These are phyloP conservation scores for Apistogramma diplotaenia DNA, from an alignment of 2,113 vertebrate species.

Conservation along the genomic window DNA sequence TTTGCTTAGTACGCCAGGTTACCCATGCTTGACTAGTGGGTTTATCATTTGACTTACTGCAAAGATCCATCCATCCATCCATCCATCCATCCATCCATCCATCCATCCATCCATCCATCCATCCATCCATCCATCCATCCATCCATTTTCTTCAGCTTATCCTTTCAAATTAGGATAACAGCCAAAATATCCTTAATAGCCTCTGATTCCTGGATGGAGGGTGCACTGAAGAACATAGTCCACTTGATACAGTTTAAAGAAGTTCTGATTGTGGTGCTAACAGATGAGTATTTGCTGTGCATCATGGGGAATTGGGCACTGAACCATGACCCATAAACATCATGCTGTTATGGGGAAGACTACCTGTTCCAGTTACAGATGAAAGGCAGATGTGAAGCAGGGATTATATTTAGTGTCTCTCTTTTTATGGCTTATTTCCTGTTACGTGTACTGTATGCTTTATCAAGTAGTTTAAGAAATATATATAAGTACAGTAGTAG, in stretches of 20 bases:
- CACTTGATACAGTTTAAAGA: not conserved
- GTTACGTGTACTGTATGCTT: not conserved
- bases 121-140: too few species aligned
- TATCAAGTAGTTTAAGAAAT: not conserved
- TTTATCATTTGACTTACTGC: not conserved
- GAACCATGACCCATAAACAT: not conserved
- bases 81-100: too few species aligned
- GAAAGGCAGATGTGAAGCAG: not conserved
- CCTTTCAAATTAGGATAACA: not conserved
- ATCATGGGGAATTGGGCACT: not conserved
- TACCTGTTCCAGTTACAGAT: not conserved
- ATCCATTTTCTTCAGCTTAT: too few species aligned
- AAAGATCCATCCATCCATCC: too few species aligned
- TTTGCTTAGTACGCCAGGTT: not conserved
- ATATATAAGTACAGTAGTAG: not conserved
- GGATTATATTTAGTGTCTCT: not conserved
- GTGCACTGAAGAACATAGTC: not conserved
- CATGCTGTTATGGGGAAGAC: not conserved
- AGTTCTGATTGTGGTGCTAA: not conserved
- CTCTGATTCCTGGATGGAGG: not conserved
- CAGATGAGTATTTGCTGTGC: not conserved
- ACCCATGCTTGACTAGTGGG: fast-evolving
- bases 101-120: too few species aligned
- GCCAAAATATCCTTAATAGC: not conserved
- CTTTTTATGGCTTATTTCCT: not conserved